Evolutionary conservation across 2,888 invertebrate species (phyloP).

Genomic region (Temnothorax unifasciatus): DNA sequence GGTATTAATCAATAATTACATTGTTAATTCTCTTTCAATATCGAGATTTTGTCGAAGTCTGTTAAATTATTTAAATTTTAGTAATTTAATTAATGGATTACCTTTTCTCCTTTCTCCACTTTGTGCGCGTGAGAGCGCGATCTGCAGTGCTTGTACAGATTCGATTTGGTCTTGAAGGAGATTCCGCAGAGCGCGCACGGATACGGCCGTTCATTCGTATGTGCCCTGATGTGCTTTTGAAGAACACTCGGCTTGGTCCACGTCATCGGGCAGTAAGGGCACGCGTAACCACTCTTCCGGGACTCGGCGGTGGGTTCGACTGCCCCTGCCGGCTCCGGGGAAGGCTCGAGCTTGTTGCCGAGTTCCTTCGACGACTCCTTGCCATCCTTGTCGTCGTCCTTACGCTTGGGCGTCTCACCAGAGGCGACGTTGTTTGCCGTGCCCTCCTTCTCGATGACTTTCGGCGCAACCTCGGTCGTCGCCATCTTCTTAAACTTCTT

Average conservation of each 20-base stretch:
- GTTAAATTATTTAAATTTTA: background rate
- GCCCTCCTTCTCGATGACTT: slow-evolving; percentile 81
- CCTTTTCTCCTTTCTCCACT: slow-evolving; percentile 88
- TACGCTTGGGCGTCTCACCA: slow-evolving; percentile 69
- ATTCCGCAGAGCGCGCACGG: slow-evolving; percentile 96
- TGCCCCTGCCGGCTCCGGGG: slow-evolving; percentile 80
- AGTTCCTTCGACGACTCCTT: slow-evolving; percentile 75
- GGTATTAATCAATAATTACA: background rate
- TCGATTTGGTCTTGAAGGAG: slow-evolving; percentile 97
- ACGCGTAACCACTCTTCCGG: slow-evolving; percentile 91
- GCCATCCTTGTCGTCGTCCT: slow-evolving; percentile 72
- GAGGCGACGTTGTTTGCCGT: slow-evolving; percentile 62
- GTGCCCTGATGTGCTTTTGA: slow-evolving; percentile 97
- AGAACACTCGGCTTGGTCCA: slow-evolving; percentile 97
- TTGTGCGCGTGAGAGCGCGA: slow-evolving; percentile 91
- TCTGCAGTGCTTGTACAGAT: slow-evolving; percentile 96
- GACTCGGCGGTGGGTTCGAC: slow-evolving; percentile 75
- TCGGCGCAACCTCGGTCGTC: slow-evolving; percentile 86
- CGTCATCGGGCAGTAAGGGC: slow-evolving; percentile 95
- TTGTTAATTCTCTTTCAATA: background rate
- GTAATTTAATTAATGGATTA: slow-evolving; percentile 59
- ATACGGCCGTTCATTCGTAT: slow-evolving; percentile 97
- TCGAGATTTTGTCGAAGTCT: background rate
- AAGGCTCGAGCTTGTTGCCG: slow-evolving; percentile 69
- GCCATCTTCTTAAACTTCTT: slow-evolving; percentile 97